Evolutionary conservation across 2,888 invertebrate genomes (phyloP), one percentile per base, ranked within the genome.

Genomic region (Acrocyrtus sp.): DNA sequence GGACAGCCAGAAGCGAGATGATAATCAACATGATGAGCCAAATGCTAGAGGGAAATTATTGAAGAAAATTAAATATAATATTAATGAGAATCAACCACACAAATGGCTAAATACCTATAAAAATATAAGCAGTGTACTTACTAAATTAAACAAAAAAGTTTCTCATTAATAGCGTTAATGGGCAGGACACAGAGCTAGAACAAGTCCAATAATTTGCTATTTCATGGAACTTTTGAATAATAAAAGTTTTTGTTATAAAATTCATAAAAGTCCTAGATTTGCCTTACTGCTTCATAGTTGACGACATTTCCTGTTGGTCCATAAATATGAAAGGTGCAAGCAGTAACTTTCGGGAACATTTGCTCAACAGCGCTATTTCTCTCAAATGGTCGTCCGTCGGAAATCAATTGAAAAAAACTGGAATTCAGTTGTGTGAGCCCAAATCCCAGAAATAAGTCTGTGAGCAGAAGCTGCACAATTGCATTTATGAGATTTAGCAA

Each of bases 161-260:
- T 93, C 82, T 93, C 92, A 82, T 93, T 92, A 48, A 93, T 88
- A 77, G 92, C 89, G 82, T 93, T 93, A 8, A 93, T 82, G 0
- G 93, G 90, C 15, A 93, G 85, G n/a, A 93, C 87, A 80, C 93
- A 93, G 0, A 93, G 85, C 58, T 60, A 21, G 6, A 6, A 54
- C 45, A 60, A 27, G 10, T 10, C 6, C 12, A 6, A 10, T 39
- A 6, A 60, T 56, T 41, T 15, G 21, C n/a, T 6, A n/a, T 10
- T 24, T 10, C 24, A n/a, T n/a, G n/a, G n/a, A n/a, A n/a, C n/a
- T 22, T 50, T 22, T 24, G n/a, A 24, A 45, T 26, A 26, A 45
- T n/a, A 34, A 39, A 39, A 12, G 8, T 39, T 10, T 39, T 39
- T 39, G 12, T 39, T 39, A 39, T 39, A 39, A 10, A 12, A 29